These are phyloP conservation scores for Dasypus novemcinctus DNA, from an alignment of 2,113 vertebrate genomes.

Conservation along the genomic window DNA sequence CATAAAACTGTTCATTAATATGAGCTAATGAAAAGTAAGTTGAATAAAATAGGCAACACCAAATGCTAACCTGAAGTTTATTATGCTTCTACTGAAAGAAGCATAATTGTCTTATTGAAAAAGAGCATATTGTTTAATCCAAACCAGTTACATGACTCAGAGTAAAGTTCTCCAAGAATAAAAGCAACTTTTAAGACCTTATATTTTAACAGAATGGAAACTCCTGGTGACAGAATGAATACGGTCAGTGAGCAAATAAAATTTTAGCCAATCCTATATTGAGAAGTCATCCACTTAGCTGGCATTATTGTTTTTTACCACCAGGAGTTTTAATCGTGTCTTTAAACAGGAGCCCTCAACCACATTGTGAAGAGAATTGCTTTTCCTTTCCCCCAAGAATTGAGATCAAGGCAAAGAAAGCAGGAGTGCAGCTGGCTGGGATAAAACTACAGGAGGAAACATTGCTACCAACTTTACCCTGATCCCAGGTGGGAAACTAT, in stretches of 20 bases:
- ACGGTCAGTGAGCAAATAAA: neutral
- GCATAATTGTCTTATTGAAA: conserved; percentile 6
- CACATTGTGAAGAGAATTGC: neutral
- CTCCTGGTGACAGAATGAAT: neutral
- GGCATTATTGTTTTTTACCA: neutral
- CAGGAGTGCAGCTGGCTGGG: neutral
- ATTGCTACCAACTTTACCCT: neutral
- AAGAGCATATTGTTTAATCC: neutral
- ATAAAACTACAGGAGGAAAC: neutral
- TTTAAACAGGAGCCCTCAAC: neutral
- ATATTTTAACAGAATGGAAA: conserved; percentile 26
- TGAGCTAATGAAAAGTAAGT: neutral
- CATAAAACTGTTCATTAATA: neutral
- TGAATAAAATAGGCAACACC: conserved; percentile 46
- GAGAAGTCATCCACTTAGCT: neutral
- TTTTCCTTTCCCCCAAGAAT: neutral
- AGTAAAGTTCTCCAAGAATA: conserved; percentile 21
- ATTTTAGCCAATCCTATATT: neutral
- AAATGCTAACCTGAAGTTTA: neutral
- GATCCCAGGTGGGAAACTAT: neutral
- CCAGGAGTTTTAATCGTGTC: neutral
- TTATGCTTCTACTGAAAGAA: neutral
- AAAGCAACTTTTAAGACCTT: conserved; percentile 21
- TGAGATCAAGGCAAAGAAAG: conserved; percentile 42
- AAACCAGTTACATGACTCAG: conserved; percentile 3